Evolutionary conservation across 2,797 vertebrate genomes (phyloP), one percentile per base, ranked within the genome.

Genomic region (Enteromius unitaeniatus): DNA sequence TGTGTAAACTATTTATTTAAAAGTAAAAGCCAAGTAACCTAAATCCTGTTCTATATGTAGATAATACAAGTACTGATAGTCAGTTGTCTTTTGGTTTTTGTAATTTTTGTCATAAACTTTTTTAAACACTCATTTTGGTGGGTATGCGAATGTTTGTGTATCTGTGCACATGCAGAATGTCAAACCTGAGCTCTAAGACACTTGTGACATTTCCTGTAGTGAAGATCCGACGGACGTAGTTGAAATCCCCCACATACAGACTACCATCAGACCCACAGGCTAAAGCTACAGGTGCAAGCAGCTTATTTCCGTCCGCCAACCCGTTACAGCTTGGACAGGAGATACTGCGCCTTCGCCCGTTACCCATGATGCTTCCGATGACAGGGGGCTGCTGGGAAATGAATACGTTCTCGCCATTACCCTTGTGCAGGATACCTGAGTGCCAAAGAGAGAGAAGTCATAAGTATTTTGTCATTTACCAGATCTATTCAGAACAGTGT

Each of bases 241-340:
- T 99, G 95, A 99, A 99, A 93, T 99, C 98, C 51, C 98, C 98
- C 75, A 99, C 97, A 0, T 97, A 99, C 83, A 99, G 95, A 90
- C 98, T 99, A 81, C 98, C 98, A 15, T 99, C 98, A 0, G 97
- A 95, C 80, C 97, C 97, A 17, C 97, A 99, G 0, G 97, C 95
- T 86, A 99, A 91, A 75, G 98, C 98, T 87, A 99, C 96, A 0
- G 98, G 98, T 51, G 98, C 98, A 89, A 99, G 94, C 84, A 99
- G 97, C 88, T 99, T 99, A 93, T 99, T 99, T 68, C 98, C 98
- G 2, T 99, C 97, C 3, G 98, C 98, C 0, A 99, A 96, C 85
- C 98, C 98, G 0, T 99, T 99, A 91, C 98, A 99, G 93, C 98
- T 99, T 13, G 98, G 98, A 90, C 98, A 99, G 84, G 98, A 99